These are phyloP conservation scores for Resseliella maxima DNA, from an alignment of 2,888 invertebrate species.

Conservation along the genomic window DNA sequence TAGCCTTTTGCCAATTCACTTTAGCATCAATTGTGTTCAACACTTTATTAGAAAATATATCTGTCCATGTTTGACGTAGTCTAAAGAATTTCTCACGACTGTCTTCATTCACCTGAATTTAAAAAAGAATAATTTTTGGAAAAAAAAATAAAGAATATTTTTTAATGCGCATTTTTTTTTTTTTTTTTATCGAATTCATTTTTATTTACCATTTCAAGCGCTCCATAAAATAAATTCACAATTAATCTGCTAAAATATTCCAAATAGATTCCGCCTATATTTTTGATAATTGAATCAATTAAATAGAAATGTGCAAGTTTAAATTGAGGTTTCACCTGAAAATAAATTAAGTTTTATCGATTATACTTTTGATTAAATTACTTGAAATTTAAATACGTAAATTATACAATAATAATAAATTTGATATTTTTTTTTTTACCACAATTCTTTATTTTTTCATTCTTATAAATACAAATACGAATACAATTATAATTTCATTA, in stretches of 20 bases:
- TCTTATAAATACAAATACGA: no score
- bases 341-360: conserved; percentile 57
- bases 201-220: conserved; percentile 88
- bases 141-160: conserved; percentile 35
- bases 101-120: conserved; percentile 97
- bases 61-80: conserved; percentile 94
- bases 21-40: conserved; percentile 91
- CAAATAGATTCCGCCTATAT: conserved; percentile 89
- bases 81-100: conserved; percentile 93
- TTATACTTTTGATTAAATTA: no score
- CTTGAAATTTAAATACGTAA: no score
- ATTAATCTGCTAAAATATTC: conserved; percentile 92
- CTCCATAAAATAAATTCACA: conserved; percentile 90
- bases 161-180: no score
- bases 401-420: no score
- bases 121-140: conserved; percentile 59
- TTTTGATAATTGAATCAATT: conserved; percentile 99
- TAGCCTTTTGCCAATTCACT: conserved; percentile 89
- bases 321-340: conserved; percentile 86
- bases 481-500: no score
- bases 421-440: no score
- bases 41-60: conserved; percentile 87
- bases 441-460: no score
- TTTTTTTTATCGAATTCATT: not conserved
- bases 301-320: conserved; percentile 98